phyloP scores from a whole-genome alignment of 2,888 invertebrate species.

The Cylloceria caligata region DNA sequence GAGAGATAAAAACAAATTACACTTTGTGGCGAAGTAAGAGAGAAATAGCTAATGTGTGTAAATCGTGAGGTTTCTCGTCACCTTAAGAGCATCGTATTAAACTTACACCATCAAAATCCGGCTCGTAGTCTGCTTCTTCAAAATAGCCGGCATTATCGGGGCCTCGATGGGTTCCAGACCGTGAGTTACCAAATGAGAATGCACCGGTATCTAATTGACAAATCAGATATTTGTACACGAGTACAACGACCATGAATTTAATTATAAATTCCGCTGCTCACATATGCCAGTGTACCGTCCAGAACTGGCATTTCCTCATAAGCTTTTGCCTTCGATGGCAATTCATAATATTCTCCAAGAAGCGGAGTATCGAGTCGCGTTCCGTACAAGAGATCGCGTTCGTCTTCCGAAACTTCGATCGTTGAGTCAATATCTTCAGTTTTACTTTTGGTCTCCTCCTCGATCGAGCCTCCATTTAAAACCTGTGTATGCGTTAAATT shows the following conservation, averaged over 20 bases:
- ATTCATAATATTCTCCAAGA: conserved; percentile 87
- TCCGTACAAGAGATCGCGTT: conserved; percentile 84
- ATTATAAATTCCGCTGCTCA: conserved; percentile 76
- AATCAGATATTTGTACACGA: conserved; percentile 1
- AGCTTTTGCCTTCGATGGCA: conserved; percentile 86
- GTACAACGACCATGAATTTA: not conserved
- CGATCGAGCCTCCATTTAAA: conserved; percentile 82
- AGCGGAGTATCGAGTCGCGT: conserved; percentile 86
- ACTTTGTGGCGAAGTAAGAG: no score
- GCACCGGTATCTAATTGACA: conserved; percentile 88
- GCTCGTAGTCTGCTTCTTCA: conserved; percentile 55
- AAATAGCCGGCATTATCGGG: conserved; percentile 85
- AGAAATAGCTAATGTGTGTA: no score
- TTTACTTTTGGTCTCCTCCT: conserved; percentile 83
- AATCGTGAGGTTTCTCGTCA: no score
- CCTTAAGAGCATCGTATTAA: not conserved
- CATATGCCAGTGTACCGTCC: conserved; percentile 88
- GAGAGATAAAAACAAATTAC: no score
- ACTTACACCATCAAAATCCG: conserved; percentile 58
- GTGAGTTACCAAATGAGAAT: conserved; percentile 88
- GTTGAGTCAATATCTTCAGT: conserved; percentile 83
- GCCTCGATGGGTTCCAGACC: conserved; percentile 86
- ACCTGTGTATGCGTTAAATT: conserved; percentile 79
- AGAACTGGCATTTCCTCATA: conserved; percentile 85
- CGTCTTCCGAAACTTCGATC: conserved; percentile 79